Conservation (phyloP, 2,113 vertebrate genomes). For the Podarcis muralis region DNA sequence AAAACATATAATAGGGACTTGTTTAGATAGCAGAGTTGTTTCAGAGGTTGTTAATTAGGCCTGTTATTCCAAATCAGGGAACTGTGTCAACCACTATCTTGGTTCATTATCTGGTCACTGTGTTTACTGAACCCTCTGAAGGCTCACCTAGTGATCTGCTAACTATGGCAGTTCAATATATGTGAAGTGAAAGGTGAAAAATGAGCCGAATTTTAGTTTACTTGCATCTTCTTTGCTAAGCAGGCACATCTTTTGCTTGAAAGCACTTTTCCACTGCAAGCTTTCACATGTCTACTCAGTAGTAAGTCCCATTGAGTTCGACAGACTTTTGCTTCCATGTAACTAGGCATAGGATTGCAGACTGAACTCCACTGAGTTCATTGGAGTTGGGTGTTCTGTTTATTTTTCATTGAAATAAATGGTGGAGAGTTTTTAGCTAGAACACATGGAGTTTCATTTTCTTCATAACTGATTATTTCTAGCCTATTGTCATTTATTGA, state of each 20-base stretch:
- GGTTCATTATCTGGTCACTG: background rate
- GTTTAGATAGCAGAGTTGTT: background rate
- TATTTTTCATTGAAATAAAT: no score
- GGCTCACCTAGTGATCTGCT: background rate
- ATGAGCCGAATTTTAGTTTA: background rate
- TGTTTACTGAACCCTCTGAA: background rate
- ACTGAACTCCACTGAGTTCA: background rate
- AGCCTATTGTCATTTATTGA: background rate
- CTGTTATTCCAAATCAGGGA: background rate
- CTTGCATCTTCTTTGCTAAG: background rate
- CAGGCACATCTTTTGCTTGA: no score
- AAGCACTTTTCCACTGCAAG: no score
- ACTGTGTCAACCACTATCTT: background rate
- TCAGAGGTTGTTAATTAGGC: background rate
- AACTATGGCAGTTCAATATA: background rate
- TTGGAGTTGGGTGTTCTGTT: background rate
- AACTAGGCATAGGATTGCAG: no score
- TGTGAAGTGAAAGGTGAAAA: background rate
- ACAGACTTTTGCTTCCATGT: no score
- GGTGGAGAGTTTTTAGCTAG: background rate
- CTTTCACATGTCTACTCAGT: no score
- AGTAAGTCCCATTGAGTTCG: no score
- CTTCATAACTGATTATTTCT: background rate
- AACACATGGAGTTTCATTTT: background rate
- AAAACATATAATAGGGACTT: background rate